These are phyloP conservation scores for Pseudonaja textilis DNA, from an alignment of 2,113 vertebrate genomes.

Conservation along the genomic window DNA sequence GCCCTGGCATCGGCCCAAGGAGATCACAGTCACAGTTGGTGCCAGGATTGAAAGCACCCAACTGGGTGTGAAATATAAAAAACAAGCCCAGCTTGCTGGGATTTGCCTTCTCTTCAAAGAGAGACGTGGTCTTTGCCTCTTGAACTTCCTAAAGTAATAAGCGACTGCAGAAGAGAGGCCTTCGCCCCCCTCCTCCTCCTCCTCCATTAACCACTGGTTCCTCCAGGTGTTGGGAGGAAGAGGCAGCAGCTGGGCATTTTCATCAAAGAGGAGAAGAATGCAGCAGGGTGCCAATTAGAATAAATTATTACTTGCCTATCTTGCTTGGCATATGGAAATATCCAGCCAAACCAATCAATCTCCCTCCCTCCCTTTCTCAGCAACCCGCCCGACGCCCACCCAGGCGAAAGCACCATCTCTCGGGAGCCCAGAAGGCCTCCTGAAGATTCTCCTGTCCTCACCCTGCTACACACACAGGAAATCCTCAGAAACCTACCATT, in stretches of 20 bases:
- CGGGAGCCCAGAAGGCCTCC: rapidly evolving
- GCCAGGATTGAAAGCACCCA: not conserved
- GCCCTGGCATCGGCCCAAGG: not conserved
- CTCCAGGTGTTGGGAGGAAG: not conserved
- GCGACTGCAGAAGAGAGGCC: not conserved
- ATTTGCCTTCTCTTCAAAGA: not conserved
- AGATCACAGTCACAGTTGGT: not conserved
- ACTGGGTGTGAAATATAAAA: not conserved
- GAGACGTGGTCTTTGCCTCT: not conserved
- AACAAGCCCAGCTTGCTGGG: not conserved
- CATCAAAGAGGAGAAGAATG: slow-evolving; percentile 26
- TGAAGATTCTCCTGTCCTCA: not conserved
- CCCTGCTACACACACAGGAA: not conserved
- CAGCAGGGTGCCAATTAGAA: slow-evolving; percentile 47
- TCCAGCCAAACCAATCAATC: not conserved
- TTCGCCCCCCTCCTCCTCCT: not conserved
- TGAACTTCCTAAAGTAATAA: not conserved
- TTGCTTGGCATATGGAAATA: slow-evolving; percentile 24
- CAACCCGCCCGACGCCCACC: not conserved
- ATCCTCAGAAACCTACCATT: not conserved
- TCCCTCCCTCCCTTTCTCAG: not conserved
- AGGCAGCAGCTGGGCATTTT: slow-evolving; percentile 8
- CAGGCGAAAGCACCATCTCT: not conserved
- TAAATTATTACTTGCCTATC: slow-evolving; percentile 55
- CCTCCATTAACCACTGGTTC: not conserved